A percentile compares a stretch with the other conserved stretches of the same genome.
Conservation (phyloP, 2,797 vertebrate species). For the Rhinoraja longicauda region DNA sequence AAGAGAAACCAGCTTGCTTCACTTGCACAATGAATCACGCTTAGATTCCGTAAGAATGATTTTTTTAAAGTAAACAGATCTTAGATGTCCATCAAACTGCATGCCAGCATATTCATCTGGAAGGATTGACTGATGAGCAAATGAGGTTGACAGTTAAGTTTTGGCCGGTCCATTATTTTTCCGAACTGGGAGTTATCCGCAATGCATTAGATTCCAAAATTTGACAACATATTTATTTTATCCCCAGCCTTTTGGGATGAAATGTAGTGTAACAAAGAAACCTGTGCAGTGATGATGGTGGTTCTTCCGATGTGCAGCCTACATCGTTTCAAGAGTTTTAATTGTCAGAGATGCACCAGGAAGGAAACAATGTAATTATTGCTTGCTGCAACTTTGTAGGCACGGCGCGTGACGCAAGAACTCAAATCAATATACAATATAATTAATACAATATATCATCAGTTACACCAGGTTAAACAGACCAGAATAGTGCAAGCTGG, state of each 20-base stretch:
- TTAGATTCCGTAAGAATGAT: background rate
- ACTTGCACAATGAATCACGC: background rate
- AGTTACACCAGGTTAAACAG: too few relatives aligned
- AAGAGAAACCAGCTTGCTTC: background rate
- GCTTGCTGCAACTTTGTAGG: too few relatives aligned
- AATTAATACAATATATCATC: too few relatives aligned
- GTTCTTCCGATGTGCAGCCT: too few relatives aligned
- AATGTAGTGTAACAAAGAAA: background rate
- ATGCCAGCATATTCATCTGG: background rate
- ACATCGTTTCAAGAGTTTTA: too few relatives aligned
- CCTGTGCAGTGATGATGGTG: background rate
- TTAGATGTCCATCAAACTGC: background rate
- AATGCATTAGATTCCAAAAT: background rate
- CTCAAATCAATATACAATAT: too few relatives aligned
- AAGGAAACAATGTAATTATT: too few relatives aligned
- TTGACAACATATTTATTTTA: background rate
- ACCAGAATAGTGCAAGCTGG: too few relatives aligned
- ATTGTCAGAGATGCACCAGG: too few relatives aligned
- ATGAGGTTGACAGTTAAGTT: background rate
- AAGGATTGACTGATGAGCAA: background rate
- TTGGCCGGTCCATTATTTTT: background rate
- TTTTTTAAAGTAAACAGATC: background rate
- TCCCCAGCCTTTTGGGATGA: background rate
- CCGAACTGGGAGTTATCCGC: background rate
- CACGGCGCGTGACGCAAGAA: too few relatives aligned